Evolutionary conservation across 2,888 invertebrate species (phyloP).

Genomic region (Ametastegia equiseti): DNA sequence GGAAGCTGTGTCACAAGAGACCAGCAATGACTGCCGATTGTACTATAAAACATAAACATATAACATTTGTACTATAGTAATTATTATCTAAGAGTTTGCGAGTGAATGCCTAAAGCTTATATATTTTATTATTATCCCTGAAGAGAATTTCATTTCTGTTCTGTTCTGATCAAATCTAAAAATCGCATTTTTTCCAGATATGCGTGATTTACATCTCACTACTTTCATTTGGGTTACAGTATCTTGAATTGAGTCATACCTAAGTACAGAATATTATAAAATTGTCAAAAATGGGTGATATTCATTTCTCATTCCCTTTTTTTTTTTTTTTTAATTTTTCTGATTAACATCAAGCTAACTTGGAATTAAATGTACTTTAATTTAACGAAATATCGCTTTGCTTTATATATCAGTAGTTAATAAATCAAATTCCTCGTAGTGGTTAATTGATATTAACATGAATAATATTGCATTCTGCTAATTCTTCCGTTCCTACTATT

Average conservation of each 20-base stretch:
- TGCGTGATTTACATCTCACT: neutral
- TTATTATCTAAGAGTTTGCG: slow-evolving; percentile 44
- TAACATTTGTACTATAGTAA: slow-evolving; percentile 58
- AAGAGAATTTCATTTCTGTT: neutral
- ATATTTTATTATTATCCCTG: neutral
- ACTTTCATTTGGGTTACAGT: neutral
- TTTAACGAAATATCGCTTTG: neutral
- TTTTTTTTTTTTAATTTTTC: neutral
- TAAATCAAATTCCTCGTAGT: neutral
- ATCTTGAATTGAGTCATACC: neutral
- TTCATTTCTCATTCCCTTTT: neutral
- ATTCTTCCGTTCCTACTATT: neutral
- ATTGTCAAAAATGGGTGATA: neutral
- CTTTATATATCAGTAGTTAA: neutral
- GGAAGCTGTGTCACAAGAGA: slow-evolving; percentile 67
- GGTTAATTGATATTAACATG: neutral
- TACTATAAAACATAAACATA: slow-evolving; percentile 65
- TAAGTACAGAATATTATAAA: neutral
- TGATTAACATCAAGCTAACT: neutral
- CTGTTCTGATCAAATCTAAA: neutral
- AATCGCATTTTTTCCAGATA: neutral
- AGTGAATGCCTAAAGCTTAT: slow-evolving; percentile 46
- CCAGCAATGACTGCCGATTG: slow-evolving; percentile 71
- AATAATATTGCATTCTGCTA: neutral
- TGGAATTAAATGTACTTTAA: neutral